These are phyloP conservation scores for Papilio gigon DNA, from an alignment of 2,888 invertebrate genomes.

Conservation along the genomic window DNA sequence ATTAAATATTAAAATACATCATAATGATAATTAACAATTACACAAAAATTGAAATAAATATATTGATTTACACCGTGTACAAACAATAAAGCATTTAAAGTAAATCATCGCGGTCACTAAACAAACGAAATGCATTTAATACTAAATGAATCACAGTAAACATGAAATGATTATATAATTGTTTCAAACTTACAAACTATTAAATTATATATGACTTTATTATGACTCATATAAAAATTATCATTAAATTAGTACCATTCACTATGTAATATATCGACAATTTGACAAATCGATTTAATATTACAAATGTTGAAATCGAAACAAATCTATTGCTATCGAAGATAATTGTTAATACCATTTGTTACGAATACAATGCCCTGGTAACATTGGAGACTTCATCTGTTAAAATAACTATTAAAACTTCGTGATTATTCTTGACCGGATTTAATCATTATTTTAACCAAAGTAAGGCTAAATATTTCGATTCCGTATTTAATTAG, in stretches of 20 bases:
- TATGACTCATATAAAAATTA: conserved; percentile 29
- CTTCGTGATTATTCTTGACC: neutral
- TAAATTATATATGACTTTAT: conserved; percentile 42
- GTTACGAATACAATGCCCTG: neutral
- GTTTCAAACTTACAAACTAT: conserved; percentile 46
- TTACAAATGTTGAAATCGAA: conserved; percentile 3
- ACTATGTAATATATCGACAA: conserved; percentile 6
- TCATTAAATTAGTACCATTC: conserved; percentile 7
- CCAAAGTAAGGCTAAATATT: no score
- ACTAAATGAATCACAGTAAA: conserved; percentile 78
- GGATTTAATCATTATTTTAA: neutral
- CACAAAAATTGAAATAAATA: conserved; percentile 27
- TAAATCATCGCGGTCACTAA: conserved; percentile 53
- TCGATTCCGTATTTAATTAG: no score
- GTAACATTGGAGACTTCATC: neutral
- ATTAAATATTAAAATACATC: conserved; percentile 16
- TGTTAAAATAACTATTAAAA: neutral
- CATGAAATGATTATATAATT: conserved; percentile 60
- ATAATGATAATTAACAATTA: conserved; percentile 31
- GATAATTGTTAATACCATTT: neutral
- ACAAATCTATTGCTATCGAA: neutral
- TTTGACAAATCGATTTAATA: neutral
- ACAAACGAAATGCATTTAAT: conserved; percentile 58
- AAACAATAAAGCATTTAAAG: conserved; percentile 14
- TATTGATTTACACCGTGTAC: conserved; percentile 4